A percentile compares a stretch with the other conserved stretches of the same genome.
These are phyloP conservation scores for Tetanocera ferruginea DNA, from an alignment of 2,888 invertebrate genomes.

Conservation along the genomic window DNA sequence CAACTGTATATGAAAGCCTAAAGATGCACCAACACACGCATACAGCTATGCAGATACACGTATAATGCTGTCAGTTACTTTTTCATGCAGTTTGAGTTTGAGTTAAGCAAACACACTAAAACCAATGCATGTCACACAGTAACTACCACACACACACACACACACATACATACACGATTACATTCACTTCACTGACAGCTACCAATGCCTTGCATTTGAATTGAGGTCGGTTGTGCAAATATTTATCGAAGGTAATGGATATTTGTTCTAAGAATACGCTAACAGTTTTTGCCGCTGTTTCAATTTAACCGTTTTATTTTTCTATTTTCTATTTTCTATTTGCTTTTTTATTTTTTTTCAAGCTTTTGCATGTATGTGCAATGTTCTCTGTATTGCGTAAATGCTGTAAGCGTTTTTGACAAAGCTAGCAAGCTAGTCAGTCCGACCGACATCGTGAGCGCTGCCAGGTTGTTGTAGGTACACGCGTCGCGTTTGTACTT, in stretches of 20 bases:
- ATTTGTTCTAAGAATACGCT: conserved; percentile 57
- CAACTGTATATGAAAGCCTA: neutral
- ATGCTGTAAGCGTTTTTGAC: neutral
- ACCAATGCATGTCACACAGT: conserved; percentile 28
- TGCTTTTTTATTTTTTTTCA: neutral
- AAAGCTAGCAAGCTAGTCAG: no score
- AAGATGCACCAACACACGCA: neutral
- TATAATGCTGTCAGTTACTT: neutral
- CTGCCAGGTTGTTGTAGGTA: no score
- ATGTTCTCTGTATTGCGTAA: neutral
- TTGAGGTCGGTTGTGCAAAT: conserved; percentile 66
- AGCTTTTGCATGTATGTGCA: neutral
- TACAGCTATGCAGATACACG: neutral
- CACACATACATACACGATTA: neutral
- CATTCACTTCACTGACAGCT: neutral
- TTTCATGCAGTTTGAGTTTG: neutral
- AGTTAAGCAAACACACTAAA: neutral
- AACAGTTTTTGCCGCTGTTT: conserved; percentile 3
- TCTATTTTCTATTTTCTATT: neutral
- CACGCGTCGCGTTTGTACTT: no score
- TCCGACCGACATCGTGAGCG: no score
- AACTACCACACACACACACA: conserved; percentile 17
- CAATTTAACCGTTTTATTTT: neutral
- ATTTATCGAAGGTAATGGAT: conserved; percentile 66
- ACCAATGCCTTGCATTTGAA: conserved; percentile 56